Evolutionary conservation across 23 tunicate genomes (phyloP).

Genomic region (Botrylloides violaceus): DNA sequence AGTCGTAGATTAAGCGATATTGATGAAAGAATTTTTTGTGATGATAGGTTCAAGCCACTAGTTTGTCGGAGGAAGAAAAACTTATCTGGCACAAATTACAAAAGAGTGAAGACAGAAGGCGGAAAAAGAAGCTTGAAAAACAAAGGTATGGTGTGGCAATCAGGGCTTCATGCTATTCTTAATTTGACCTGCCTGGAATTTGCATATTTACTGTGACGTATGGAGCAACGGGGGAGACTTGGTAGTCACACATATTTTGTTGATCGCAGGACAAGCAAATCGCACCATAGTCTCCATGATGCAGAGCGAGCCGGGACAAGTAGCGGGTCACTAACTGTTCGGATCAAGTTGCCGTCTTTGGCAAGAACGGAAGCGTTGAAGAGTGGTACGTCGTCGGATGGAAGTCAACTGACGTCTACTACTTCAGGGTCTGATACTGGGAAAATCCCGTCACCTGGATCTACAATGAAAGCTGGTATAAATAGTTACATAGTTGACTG

Average conservation of each 20-base stretch:
- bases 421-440: conserved; percentile 48
- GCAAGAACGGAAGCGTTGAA: background rate
- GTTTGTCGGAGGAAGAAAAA: conserved; percentile 52
- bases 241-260: too few species aligned
- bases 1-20: too few species aligned
- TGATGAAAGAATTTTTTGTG: background rate
- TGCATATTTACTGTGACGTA: too few species aligned
- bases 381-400: background rate
- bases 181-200: too few species aligned
- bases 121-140: conserved; percentile 31
- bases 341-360: conserved; percentile 49
- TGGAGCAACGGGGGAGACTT: too few species aligned
- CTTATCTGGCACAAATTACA: conserved; percentile 27
- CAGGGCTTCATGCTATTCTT: too few species aligned
- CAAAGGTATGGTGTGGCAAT: conserved; percentile 2
- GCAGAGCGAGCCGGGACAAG: conserved; percentile 11
- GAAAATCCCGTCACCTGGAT: conserved; percentile 17
- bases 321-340: conserved; percentile 36
- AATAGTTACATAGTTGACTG: too few species aligned
- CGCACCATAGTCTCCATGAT: background rate
- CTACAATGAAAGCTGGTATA: background rate
- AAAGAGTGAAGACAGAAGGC: conserved; percentile 44
- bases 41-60: background rate
- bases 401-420: conserved; percentile 28
- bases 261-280: background rate